Conservation (phyloP, 2,113 vertebrate genomes). For the Gobio gobio region DNA sequence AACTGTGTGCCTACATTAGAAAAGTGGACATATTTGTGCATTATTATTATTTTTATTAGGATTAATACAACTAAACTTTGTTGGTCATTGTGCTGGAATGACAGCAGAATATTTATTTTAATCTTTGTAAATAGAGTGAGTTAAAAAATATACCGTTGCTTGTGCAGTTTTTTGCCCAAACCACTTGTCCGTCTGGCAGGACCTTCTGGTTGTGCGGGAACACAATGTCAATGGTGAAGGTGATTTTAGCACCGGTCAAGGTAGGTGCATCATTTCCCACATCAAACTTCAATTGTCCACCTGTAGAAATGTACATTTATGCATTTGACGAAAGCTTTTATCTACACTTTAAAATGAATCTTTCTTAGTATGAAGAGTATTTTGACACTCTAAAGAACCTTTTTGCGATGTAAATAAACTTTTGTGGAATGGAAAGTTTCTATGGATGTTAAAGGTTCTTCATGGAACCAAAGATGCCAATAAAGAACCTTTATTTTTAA, state of each 20-base stretch:
- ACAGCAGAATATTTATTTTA: not conserved
- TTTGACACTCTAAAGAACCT: not conserved
- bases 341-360: too few relatives aligned
- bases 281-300: conserved; percentile 82
- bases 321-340: not conserved
- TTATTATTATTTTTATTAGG: not conserved
- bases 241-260: conserved; percentile 82
- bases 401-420: too few relatives aligned
- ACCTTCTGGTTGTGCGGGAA: conserved; percentile 83
- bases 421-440: too few relatives aligned
- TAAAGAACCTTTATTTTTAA: too few relatives aligned
- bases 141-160: conserved; percentile 78
- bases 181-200: conserved; percentile 78
- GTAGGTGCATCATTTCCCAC: conserved; percentile 89
- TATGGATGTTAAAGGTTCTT: not conserved
- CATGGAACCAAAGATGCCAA: not conserved
- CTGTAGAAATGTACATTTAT: conserved; percentile 64
- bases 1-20: conserved; percentile 77
- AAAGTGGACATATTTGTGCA: not conserved
- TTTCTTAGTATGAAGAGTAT: not conserved
- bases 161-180: conserved; percentile 81
- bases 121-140: not conserved
- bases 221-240: conserved; percentile 84
- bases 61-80: not conserved
- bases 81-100: not conserved